Conservation (phyloP, 2,797 vertebrate genomes). For the Pseudochromis fuscus region DNA sequence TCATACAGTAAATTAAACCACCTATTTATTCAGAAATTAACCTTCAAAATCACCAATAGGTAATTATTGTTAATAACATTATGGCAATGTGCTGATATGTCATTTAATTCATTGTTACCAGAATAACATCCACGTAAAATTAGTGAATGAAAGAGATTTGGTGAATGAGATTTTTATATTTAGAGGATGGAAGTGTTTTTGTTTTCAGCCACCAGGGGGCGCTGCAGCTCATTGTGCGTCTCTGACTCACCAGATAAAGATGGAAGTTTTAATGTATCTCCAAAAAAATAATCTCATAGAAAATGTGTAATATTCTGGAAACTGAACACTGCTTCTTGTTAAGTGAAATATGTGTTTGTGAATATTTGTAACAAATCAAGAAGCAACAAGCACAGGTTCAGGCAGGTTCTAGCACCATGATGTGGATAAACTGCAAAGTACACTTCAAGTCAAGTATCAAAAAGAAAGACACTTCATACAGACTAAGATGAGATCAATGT, state of each 20-base stretch:
- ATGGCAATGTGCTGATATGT: too few species aligned
- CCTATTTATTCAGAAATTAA: not conserved
- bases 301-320: not conserved
- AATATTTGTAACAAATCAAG: not conserved
- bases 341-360: not conserved
- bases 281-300: not conserved
- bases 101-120: not conserved
- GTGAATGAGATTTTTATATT: not conserved
- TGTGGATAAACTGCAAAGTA: conserved; percentile 41
- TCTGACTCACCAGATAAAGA: not conserved
- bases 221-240: conserved; percentile 27
- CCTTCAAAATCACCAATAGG: not conserved
- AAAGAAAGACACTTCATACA: conserved; percentile 26
- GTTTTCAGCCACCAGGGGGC: conserved; percentile 34
- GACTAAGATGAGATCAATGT: conserved; percentile 80
- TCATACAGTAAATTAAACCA: not conserved
- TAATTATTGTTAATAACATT: too few species aligned
- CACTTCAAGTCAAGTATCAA: not conserved
- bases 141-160: not conserved
- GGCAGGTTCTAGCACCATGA: conserved; percentile 41
- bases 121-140: not conserved
- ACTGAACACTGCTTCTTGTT: not conserved
- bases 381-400: not conserved
- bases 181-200: not conserved
- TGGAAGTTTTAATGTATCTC: not conserved